Evolutionary conservation across 1,140 invertebrate species (phyloP).

Genomic region (Drosophila subpulchrella): DNA sequence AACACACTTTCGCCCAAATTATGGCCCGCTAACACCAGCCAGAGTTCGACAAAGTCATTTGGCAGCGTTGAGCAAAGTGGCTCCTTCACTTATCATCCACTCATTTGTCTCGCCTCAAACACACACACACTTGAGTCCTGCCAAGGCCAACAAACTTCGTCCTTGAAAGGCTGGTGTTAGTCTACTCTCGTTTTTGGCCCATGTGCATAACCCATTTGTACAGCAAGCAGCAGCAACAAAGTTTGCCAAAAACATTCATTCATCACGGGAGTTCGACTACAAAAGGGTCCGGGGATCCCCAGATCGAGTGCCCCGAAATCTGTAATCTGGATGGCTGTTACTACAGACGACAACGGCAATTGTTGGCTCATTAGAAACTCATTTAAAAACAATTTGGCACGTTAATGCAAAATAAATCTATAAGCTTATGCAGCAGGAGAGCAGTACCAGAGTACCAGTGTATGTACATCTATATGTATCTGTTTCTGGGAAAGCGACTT

Average conservation of each 20-base stretch:
- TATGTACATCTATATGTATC: background rate
- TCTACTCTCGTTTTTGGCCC: conserved; percentile 24
- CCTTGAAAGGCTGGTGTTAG: conserved; percentile 53
- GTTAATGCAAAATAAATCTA: conserved; percentile 83
- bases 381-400: conserved; percentile 83
- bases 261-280: conserved; percentile 35
- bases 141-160: conserved; percentile 74
- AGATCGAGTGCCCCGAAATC: conserved; percentile 37
- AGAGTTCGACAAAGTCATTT: conserved; percentile 56
- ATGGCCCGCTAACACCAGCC: conserved; percentile 23
- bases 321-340: conserved; percentile 38
- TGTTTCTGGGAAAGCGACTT: conserved; percentile 7
- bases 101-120: conserved; percentile 61
- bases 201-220: conserved; percentile 63
- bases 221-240: conserved; percentile 38
- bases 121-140: conserved; percentile 24
- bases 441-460: background rate
- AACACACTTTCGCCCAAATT: conserved; percentile 39
- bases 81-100: conserved; percentile 52
- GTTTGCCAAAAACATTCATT: conserved; percentile 67
- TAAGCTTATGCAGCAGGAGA: conserved; percentile 68
- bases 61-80: conserved; percentile 31
- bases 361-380: conserved; percentile 83
- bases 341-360: conserved; percentile 61
- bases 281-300: background rate